phyloP scores from a whole-genome alignment of 2,888 invertebrate species.

The Agriopis leucophaearia region DNA sequence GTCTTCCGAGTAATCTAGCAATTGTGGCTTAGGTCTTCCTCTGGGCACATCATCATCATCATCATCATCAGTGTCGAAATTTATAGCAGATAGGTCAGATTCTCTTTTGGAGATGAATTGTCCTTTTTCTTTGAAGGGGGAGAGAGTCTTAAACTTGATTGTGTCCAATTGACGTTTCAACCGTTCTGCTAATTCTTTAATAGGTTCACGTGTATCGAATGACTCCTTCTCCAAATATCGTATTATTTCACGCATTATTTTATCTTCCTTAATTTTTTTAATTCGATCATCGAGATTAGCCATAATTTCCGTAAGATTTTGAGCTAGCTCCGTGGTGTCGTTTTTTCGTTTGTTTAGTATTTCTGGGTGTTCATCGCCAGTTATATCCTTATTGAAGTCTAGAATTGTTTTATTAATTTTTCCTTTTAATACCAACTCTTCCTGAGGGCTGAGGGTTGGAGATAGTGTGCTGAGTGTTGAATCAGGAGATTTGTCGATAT shows the following conservation, averaged over 20 bases:
- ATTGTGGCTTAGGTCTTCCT: not conserved
- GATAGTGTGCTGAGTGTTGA: not conserved
- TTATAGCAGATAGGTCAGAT: conserved; percentile 10
- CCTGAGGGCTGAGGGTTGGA: not conserved
- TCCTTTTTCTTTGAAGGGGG: conserved; percentile 38
- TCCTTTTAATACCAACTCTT: not conserved
- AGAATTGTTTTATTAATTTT: conserved; percentile 5
- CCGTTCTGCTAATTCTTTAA: conserved; percentile 36
- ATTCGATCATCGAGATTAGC: conserved; percentile 24
- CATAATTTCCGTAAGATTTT: conserved; percentile 31
- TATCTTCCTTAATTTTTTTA: conserved; percentile 34
- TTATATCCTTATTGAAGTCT: conserved; percentile 45
- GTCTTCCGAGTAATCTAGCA: not conserved
- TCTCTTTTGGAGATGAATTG: conserved; percentile 33
- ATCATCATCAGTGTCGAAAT: not conserved
- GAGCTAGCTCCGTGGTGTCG: conserved; percentile 34
- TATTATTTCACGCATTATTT: conserved; percentile 39
- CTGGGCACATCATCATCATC: not conserved
- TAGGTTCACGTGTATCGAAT: conserved; percentile 22
- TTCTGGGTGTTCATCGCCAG: conserved; percentile 27
- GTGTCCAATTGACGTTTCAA: conserved; percentile 38
- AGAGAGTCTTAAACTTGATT: conserved; percentile 43
- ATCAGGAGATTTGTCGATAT: not conserved
- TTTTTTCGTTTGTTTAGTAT: conserved; percentile 32
- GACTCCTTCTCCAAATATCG: conserved; percentile 37